A percentile compares a stretch with the other conserved stretches of the same genome.
phyloP scores from a whole-genome alignment of 92 coral and sea anemone species.

The Ricordea florida region DNA sequence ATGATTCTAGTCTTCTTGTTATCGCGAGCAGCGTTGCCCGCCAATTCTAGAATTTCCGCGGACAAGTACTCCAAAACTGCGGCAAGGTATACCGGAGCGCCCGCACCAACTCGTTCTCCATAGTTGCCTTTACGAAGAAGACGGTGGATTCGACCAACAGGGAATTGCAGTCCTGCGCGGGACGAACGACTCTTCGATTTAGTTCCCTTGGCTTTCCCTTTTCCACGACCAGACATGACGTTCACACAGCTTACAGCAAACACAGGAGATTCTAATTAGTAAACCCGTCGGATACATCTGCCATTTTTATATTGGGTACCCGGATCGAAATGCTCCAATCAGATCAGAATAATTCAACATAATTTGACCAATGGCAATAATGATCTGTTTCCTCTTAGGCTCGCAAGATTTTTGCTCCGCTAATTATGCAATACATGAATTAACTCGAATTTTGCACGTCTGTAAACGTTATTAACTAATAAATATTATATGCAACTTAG shows the following conservation, averaged over 20 bases:
- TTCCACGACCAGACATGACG: conserved; percentile 85
- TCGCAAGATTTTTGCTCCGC: background rate
- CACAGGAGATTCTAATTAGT: background rate
- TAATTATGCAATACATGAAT: conserved; percentile 12
- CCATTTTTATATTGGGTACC: conserved; percentile 25
- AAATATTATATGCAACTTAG: no score
- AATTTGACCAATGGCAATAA: conserved; percentile 38
- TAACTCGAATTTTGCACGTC: no score
- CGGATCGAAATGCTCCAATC: conserved; percentile 86
- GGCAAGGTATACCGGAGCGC: conserved; percentile 83
- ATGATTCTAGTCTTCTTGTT: conserved; percentile 79
- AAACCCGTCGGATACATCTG: background rate
- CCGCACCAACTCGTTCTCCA: conserved; percentile 74
- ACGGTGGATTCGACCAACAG: conserved; percentile 86
- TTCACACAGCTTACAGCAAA: background rate
- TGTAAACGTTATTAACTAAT: no score
- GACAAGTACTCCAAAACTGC: conserved; percentile 82
- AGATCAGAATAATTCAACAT: conserved; percentile 3
- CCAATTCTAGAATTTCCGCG: conserved; percentile 82
- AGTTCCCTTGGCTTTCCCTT: conserved; percentile 77
- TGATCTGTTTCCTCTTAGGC: conserved; percentile 51
- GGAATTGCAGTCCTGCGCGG: conserved; percentile 80
- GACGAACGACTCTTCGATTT: conserved; percentile 75
- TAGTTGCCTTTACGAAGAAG: conserved; percentile 74
- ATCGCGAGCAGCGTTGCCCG: conserved; percentile 86